phyloP scores from a whole-genome alignment of 2,888 invertebrate species.

The Troides aeacus region DNA sequence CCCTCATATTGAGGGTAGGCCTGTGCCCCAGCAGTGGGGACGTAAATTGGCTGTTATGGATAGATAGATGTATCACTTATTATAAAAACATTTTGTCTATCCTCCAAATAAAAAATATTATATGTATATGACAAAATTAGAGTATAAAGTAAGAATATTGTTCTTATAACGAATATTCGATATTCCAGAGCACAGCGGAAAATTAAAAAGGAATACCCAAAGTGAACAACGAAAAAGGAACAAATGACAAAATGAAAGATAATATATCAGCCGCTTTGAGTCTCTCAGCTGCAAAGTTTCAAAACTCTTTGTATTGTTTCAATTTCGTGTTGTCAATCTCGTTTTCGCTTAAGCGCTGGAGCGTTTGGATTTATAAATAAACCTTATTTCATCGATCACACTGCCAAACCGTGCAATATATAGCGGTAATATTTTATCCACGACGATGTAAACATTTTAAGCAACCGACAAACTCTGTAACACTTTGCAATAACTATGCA shows the following conservation, averaged over 20 bases:
- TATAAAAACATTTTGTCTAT: too few relatives aligned
- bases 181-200: background rate
- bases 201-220: conserved; percentile 4
- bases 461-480: conserved; percentile 28
- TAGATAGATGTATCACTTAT: too few relatives aligned
- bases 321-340: conserved; percentile 28
- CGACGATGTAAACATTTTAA: conserved; percentile 22
- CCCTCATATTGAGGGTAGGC: too few relatives aligned
- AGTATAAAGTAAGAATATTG: background rate
- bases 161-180: background rate
- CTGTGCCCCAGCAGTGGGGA: too few relatives aligned
- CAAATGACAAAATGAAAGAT: conserved; percentile 17
- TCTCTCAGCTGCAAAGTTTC: conserved; percentile 21
- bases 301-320: conserved; percentile 29
- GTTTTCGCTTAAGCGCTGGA: conserved; percentile 27
- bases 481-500: conserved; percentile 28
- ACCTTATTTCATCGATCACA: conserved; percentile 29
- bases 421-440: conserved; percentile 26
- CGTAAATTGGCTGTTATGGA: too few relatives aligned
- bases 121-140: background rate
- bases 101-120: background rate
- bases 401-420: conserved; percentile 28
- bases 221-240: conserved; percentile 6
- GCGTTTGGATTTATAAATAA: conserved; percentile 25
- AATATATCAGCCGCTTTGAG: conserved; percentile 18